phyloP scores from a whole-genome alignment of 2,888 invertebrate genomes.

The Pachliopta kotzebuea region DNA sequence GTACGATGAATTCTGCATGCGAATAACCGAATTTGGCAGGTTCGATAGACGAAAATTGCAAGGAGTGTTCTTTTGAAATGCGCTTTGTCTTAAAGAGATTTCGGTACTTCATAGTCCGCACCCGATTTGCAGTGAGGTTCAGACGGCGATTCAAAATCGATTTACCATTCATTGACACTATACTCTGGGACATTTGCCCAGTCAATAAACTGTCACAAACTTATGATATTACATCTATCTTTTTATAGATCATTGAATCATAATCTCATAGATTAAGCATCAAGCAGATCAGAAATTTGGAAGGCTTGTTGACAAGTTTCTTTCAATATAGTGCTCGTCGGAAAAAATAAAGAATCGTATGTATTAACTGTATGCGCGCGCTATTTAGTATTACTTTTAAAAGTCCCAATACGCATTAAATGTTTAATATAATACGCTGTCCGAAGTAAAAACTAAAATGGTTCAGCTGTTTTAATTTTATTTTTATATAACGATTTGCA shows the following conservation, averaged over 20 bases:
- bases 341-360: too few species aligned
- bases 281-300: too few species aligned
- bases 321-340: too few species aligned
- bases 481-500: conserved; percentile 1
- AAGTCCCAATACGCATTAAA: not conserved
- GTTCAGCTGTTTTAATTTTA: not conserved
- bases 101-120: conserved; percentile 30
- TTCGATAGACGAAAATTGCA: conserved; percentile 52
- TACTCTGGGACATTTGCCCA: not conserved
- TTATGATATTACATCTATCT: too few species aligned
- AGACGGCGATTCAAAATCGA: conserved; percentile 3
- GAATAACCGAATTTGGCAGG: conserved; percentile 67
- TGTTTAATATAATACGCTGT: not conserved
- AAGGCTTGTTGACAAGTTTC: too few species aligned
- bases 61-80: conserved; percentile 8
- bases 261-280: too few species aligned
- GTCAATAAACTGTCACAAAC: not conserved
- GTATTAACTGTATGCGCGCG: too few species aligned
- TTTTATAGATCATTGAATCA: too few species aligned
- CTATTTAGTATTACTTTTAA: conserved; percentile 1
- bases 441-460: conserved; percentile 1
- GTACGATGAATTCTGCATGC: conserved; percentile 59
- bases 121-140: conserved; percentile 29
- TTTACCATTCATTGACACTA: conserved; percentile 4
- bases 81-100: conserved; percentile 24